phyloP scores from a whole-genome alignment of 2,888 invertebrate genomes.

The Endomychus coccineus region DNA sequence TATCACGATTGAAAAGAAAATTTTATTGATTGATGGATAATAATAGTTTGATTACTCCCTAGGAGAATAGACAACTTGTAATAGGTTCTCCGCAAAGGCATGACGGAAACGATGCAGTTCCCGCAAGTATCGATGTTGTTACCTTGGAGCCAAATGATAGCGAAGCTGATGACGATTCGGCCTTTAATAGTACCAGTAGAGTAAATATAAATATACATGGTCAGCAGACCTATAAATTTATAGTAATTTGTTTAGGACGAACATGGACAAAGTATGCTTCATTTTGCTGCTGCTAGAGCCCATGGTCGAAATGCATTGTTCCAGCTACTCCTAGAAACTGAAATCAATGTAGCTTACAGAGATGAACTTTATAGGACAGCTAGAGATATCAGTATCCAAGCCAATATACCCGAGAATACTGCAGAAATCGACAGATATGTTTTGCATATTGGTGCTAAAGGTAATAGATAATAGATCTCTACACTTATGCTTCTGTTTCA shows the following conservation, averaged over 20 bases:
- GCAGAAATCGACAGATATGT: conserved; percentile 76
- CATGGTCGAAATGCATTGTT: conserved; percentile 75
- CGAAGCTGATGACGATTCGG: conserved; percentile 49
- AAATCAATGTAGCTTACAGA: conserved; percentile 71
- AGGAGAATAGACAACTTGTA: conserved; percentile 39
- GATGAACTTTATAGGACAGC: conserved; percentile 85
- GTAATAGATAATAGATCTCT: too few relatives aligned
- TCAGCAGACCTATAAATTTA: not conserved
- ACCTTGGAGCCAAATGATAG: conserved; percentile 49
- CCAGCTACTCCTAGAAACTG: conserved; percentile 71
- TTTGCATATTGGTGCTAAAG: conserved; percentile 68
- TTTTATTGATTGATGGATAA: not conserved
- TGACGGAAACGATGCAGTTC: conserved; percentile 33
- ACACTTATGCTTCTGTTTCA: too few relatives aligned
- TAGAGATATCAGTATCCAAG: conserved; percentile 75
- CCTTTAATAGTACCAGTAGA: conserved; percentile 57
- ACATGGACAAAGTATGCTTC: conserved; percentile 82
- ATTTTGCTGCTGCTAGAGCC: conserved; percentile 77
- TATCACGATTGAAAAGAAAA: too few relatives aligned
- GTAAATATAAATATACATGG: conserved; percentile 38
- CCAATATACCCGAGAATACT: conserved; percentile 71
- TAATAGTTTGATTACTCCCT: conserved; percentile 8
- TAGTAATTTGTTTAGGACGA: conserved; percentile 57
- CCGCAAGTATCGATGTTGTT: conserved; percentile 52
- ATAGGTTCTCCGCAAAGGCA: conserved; percentile 28